phyloP scores from a whole-genome alignment of 2,888 invertebrate species.

The Eupeodes luniger region DNA sequence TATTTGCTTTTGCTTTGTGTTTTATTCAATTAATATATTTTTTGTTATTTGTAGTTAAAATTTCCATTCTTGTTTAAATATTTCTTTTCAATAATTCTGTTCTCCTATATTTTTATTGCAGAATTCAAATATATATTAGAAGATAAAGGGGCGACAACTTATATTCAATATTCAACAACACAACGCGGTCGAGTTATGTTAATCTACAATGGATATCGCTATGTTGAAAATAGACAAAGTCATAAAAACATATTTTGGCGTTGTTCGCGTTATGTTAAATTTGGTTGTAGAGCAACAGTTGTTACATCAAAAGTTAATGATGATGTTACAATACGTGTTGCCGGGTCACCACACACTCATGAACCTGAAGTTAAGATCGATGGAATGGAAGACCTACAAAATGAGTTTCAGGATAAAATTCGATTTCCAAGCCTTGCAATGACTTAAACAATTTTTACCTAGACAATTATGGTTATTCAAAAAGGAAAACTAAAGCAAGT shows the following conservation, averaged over 20 bases:
- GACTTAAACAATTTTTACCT: constrained; percentile 71
- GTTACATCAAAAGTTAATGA: constrained; percentile 83
- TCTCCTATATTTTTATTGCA: constrained; percentile 72
- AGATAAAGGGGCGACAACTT: constrained; percentile 80
- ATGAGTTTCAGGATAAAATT: constrained; percentile 80
- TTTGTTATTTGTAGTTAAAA: neutral
- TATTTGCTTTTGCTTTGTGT: neutral
- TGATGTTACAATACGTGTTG: constrained; percentile 81
- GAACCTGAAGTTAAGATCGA: constrained; percentile 82
- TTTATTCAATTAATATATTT: neutral
- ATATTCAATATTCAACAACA: constrained; percentile 83
- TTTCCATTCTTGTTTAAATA: neutral
- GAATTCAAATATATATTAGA: constrained; percentile 81
- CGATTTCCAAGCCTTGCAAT: constrained; percentile 75
- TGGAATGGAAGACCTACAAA: constrained; percentile 79
- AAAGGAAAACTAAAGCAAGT: neutral
- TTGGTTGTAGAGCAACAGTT: constrained; percentile 83
- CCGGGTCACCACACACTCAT: constrained; percentile 83
- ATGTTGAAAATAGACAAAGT: constrained; percentile 84
- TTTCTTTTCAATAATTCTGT: neutral
- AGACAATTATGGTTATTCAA: neutral
- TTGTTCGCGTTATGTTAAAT: constrained; percentile 84
- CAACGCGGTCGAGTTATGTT: constrained; percentile 84
- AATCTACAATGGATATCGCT: constrained; percentile 83
- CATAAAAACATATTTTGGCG: constrained; percentile 84